These are phyloP conservation scores for Lineus longissimus DNA, from an alignment of 1,140 invertebrate species.

Conservation along the genomic window DNA sequence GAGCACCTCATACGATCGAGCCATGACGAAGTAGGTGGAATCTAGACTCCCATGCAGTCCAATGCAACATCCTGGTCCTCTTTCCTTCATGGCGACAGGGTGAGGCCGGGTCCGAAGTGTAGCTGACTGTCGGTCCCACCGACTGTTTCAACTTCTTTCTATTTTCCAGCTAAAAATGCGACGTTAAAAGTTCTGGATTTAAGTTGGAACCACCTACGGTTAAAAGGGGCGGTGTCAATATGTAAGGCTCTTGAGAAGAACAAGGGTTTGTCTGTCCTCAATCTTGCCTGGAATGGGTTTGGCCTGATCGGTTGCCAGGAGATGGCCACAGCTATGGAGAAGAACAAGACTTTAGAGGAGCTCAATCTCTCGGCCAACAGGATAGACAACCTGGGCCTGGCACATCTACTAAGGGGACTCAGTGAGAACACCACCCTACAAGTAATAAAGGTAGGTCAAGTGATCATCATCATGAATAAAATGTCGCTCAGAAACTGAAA, in stretches of 20 bases:
- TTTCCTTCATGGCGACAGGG: too few species aligned
- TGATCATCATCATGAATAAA: too few species aligned
- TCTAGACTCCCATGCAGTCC: too few species aligned
- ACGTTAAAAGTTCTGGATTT: constrained; percentile 29
- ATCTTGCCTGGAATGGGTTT: constrained; percentile 35
- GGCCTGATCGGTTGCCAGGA: constrained; percentile 26
- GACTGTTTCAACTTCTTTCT: too few species aligned
- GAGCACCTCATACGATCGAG: too few species aligned
- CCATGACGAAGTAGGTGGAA: too few species aligned
- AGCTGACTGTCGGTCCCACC: too few species aligned
- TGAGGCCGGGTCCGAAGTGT: too few species aligned
- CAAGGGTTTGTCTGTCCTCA: constrained; percentile 20
- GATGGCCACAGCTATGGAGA: constrained; percentile 23
- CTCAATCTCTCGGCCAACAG: constrained; percentile 32
- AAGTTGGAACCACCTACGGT: constrained; percentile 41
- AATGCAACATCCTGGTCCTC: too few species aligned
- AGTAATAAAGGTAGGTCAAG: constrained; percentile 21
- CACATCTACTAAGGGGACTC: constrained; percentile 27
- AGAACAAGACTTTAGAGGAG: constrained; percentile 21
- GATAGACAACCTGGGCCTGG: constrained; percentile 22
- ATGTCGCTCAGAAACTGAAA: too few species aligned
- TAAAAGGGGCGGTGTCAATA: constrained; percentile 28
- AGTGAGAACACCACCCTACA: constrained; percentile 27
- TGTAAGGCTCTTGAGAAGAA: constrained; percentile 26
- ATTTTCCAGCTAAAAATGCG: constrained; percentile 27